Base-by-base conservation (phyloP, 1,140 invertebrate genomes). In the Drosophila parvula region DNA sequence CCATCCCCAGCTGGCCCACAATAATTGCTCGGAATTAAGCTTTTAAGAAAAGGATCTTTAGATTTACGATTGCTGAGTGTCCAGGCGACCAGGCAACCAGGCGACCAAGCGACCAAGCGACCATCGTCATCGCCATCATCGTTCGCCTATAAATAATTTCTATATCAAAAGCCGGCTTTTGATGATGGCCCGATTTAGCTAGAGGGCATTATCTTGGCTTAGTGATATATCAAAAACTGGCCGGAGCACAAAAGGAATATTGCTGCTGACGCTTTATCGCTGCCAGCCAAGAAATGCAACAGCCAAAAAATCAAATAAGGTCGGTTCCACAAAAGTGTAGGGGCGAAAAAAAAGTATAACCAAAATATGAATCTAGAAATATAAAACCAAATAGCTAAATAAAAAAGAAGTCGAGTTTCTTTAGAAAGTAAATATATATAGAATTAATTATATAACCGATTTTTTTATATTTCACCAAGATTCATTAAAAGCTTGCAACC, bases 121-220 rank as follows among this genome's bases (percentile, higher is more conserved):
- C 8, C 41, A 7, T 10, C 56, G 32, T 28, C 45, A 10, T 44
- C 43, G 10, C n/a, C 50, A 30, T 53, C 51, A n/a, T 9, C 18
- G 51, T 18, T 62, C 40, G 65, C 45, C 65, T 69, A 69, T 69
- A 69, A 80, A 81, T 89, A 88, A 88, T 88, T 89, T 88, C 84
- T 88, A 90, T 88, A 88, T 88, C 88, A 81, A 80, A 84, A 36
- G 69, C 81, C 79, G 81, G 78, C 81, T 57, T 56, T 68, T 84
- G 84, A 89, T 81, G 88, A 88, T 76, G 77, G 88, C 58, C 81
- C 81, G 70, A 86, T 86, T 77, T 81, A 59, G 69, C 81, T 73
- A 71, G 58, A 79, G 65, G 65, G 45, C 65, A 83, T 71, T 83
- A 83, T 75, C 50, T 43, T 50, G 22, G 55, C 30, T 43, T 44